phyloP scores from a whole-genome alignment of 30 jellyfish, hydroid and myxozoan species.

The Aurelia aurita complex sp. Pacific region DNA sequence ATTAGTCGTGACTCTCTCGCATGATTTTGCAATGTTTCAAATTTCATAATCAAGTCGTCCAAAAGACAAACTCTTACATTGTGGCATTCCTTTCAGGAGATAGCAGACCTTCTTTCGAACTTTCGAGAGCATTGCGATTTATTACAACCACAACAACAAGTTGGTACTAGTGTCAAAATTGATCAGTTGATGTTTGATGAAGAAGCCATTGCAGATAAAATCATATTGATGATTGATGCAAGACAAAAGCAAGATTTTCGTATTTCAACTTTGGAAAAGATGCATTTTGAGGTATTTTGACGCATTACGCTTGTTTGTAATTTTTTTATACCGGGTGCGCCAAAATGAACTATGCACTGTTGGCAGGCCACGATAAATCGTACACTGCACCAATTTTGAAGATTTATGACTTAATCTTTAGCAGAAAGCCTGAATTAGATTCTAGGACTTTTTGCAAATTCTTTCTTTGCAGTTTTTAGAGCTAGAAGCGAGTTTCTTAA shows the following conservation, averaged over 20 bases:
- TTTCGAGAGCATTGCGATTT: slow-evolving; percentile 37
- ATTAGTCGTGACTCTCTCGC: no score
- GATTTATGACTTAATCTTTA: neutral
- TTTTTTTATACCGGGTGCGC: no score
- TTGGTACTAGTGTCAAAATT: slow-evolving; percentile 14
- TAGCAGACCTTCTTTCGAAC: slow-evolving; percentile 1
- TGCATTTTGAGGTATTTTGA: slow-evolving; percentile 52
- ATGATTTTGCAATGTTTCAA: no score
- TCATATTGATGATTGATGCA: slow-evolving; percentile 5
- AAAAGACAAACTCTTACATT: no score
- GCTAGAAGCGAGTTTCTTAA: no score
- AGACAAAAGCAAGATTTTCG: slow-evolving; percentile 19
- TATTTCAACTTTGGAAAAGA: slow-evolving; percentile 13
- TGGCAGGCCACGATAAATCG: no score
- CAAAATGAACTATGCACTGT: no score
- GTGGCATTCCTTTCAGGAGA: slow-evolving; percentile 15
- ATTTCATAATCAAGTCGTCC: no score
- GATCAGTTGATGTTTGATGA: slow-evolving; percentile 43
- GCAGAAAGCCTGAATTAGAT: neutral
- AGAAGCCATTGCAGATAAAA: slow-evolving; percentile 39
- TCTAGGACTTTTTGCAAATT: no score
- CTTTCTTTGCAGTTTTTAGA: no score
- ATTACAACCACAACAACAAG: slow-evolving; percentile 23
- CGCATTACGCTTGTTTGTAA: no score
- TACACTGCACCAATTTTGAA: neutral